These are phyloP conservation scores for Pandemis heparana DNA, from an alignment of 2,888 invertebrate species.

Conservation along the genomic window DNA sequence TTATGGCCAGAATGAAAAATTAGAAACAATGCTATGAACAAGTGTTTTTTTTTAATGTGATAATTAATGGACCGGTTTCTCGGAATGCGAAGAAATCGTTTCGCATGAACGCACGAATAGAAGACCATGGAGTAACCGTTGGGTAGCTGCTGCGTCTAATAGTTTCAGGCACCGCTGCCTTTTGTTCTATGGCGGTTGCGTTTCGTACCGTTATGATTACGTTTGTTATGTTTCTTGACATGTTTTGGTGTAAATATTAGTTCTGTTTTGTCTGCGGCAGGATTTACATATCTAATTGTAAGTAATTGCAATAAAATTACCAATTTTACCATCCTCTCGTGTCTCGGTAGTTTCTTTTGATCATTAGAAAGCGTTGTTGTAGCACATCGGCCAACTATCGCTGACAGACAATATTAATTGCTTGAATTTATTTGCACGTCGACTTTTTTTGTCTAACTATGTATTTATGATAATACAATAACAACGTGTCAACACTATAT, in stretches of 20 bases:
- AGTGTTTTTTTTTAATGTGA: constrained; percentile 36
- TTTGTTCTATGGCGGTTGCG: constrained; percentile 71
- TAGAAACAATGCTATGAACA: constrained; percentile 42
- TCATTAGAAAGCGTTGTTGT: constrained; percentile 19
- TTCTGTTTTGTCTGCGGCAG: constrained; percentile 6
- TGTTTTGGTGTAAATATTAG: constrained; percentile 24
- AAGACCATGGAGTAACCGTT: constrained; percentile 69
- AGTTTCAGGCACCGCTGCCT: constrained; percentile 73
- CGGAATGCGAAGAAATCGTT: constrained; percentile 75
- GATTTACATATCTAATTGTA: constrained; percentile 19
- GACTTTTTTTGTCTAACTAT: constrained; percentile 27
- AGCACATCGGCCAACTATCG: constrained; percentile 16
- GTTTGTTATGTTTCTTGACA: constrained; percentile 44
- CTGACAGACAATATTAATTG: constrained; percentile 20
- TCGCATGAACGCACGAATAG: constrained; percentile 64
- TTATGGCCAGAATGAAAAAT: constrained; percentile 34
- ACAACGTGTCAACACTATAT: background rate
- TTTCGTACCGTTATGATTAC: constrained; percentile 62
- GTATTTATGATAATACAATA: constrained; percentile 24
- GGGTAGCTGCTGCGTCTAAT: constrained; percentile 65
- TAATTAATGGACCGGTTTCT: constrained; percentile 44
- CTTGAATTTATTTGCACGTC: constrained; percentile 18
- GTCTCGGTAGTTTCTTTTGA: background rate
- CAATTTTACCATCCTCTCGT: background rate
- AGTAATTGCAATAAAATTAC: constrained; percentile 6